Percentiles rank a stretch among this genome's conserved stretches.
Conservation (phyloP, 2,888 invertebrate species). For the Nephrotoma appendiculata region DNA sequence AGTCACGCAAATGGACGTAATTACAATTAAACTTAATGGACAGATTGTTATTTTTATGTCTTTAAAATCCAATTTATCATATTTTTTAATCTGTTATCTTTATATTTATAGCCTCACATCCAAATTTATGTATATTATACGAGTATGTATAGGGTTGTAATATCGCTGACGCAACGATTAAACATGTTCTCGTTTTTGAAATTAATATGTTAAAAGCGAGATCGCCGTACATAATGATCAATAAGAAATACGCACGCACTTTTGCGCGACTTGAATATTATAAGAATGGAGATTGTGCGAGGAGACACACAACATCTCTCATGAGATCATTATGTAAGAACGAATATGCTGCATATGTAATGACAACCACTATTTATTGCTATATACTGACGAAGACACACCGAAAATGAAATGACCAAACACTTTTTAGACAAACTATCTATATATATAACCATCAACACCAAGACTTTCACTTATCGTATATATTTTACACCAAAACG, state of each 20-base stretch:
- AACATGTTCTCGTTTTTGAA: neutral
- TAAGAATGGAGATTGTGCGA: no score
- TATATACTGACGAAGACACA: neutral
- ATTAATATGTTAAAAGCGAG: neutral
- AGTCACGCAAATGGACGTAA: neutral
- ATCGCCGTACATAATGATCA: neutral
- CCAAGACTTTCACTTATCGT: neutral
- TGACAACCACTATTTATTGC: neutral
- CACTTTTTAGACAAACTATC: neutral
- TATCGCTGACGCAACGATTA: neutral
- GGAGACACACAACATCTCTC: neutral
- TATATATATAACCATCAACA: neutral
- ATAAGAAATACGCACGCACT: neutral
- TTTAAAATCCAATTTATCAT: neutral
- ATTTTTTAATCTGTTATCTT: neutral
- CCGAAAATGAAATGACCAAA: neutral
- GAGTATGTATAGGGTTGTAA: neutral
- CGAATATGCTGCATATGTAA: neutral
- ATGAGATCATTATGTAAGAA: neutral
- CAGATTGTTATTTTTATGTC: neutral
- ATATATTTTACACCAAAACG: neutral
- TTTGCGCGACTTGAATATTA: no score
- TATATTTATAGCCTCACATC: no score
- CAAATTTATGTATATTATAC: neutral
- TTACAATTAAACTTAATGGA: neutral